A percentile compares a stretch with the other conserved stretches of the same genome.
These are phyloP conservation scores for Camponotus floridanus DNA, from an alignment of 1,140 invertebrate species.

Conservation along the genomic window DNA sequence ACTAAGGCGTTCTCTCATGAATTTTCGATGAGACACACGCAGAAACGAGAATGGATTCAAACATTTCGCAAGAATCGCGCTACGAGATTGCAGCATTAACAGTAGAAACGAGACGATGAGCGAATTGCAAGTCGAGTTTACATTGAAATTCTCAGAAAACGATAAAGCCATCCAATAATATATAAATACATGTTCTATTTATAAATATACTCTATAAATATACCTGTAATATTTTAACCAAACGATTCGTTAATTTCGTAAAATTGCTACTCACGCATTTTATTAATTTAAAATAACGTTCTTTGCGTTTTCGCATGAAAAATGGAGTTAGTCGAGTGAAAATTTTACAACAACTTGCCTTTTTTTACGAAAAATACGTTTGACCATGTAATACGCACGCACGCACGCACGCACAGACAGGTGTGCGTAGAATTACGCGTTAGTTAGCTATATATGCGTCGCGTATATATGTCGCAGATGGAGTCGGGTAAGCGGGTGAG, in stretches of 20 bases:
- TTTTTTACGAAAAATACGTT: slow-evolving; percentile 25
- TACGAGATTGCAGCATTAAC: slow-evolving; percentile 6
- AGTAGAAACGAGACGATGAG: not conserved
- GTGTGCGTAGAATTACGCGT: slow-evolving; percentile 80
- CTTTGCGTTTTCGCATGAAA: not conserved
- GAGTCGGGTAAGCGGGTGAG: slow-evolving; percentile 80
- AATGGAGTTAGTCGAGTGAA: not conserved
- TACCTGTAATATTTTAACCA: not conserved
- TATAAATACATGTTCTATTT: not conserved
- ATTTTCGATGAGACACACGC: slow-evolving; percentile 2
- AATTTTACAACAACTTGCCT: not conserved
- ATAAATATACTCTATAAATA: not conserved
- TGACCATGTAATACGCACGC: slow-evolving; percentile 48
- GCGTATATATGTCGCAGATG: slow-evolving; percentile 83
- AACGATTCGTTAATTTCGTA: not conserved
- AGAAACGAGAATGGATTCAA: slow-evolving; percentile 5
- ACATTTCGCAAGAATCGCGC: not conserved
- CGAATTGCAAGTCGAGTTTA: not conserved
- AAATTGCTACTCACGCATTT: not conserved
- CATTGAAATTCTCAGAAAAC: not conserved
- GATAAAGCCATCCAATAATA: not conserved
- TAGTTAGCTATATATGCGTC: slow-evolving; percentile 61
- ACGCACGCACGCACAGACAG: slow-evolving; percentile 63
- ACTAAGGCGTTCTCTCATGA: slow-evolving; percentile 19
- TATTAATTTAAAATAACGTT: not conserved